Evolutionary conservation across 2,113 vertebrate genomes (phyloP).

Genomic region (Lepisosteus oculatus): DNA sequence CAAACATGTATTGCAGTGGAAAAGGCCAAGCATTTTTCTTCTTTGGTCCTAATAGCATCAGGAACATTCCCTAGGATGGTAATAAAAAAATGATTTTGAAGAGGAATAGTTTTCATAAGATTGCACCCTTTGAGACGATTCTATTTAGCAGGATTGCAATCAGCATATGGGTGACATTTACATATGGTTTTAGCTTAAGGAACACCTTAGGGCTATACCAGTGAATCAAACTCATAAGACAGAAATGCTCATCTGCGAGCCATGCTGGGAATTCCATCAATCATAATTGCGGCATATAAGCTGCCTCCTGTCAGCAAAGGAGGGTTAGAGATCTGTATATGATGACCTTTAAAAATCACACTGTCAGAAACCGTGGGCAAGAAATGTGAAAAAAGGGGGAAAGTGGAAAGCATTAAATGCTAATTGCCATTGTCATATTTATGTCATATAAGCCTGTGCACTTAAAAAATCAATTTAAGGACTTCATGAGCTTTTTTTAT

Average conservation of each 20-base stretch:
- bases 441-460: no score
- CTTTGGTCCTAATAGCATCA: background rate
- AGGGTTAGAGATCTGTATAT: constrained; percentile 29
- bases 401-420: constrained; percentile 1
- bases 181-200: background rate
- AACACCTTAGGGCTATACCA: constrained; percentile 1
- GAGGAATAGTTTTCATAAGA: constrained; percentile 3
- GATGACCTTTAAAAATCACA: constrained; percentile 29
- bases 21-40: background rate
- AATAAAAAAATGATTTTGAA: background rate
- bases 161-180: background rate
- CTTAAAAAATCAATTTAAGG: no score
- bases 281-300: constrained; percentile 35
- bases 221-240: background rate
- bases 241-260: constrained; percentile 9
- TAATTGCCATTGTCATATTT: background rate
- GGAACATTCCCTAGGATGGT: background rate
- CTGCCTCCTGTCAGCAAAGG: background rate
- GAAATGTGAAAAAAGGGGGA: background rate
- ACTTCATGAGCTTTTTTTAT: no score
- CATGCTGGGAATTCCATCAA: constrained; percentile 39
- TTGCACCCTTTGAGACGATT: constrained; percentile 2
- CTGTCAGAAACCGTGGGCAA: background rate
- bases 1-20: background rate
- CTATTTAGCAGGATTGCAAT: background rate